phyloP scores from a whole-genome alignment of 2,888 invertebrate genomes.

The Nemurella pictetii region DNA sequence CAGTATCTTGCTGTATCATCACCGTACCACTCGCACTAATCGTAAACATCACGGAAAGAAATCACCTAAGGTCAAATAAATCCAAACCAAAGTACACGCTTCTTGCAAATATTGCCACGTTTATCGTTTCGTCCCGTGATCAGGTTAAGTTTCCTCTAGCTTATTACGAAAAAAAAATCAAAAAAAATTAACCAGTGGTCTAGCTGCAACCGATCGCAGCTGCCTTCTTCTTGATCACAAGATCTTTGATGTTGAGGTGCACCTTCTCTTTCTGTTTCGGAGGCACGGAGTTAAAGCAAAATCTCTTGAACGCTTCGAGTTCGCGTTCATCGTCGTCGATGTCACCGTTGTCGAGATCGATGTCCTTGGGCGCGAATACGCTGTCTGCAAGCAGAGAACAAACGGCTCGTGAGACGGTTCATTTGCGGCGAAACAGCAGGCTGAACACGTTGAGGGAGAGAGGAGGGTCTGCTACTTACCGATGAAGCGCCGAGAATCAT shows the following conservation, averaged over 20 bases:
- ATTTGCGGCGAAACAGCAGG: too few relatives aligned
- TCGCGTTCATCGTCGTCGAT: conserved; percentile 80
- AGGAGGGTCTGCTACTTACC: too few relatives aligned
- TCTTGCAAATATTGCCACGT: not conserved
- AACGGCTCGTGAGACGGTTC: too few relatives aligned
- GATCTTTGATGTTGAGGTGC: conserved; percentile 78
- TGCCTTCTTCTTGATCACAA: conserved; percentile 65
- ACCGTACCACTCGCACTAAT: not conserved
- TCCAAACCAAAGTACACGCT: not conserved
- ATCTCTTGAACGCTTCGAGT: conserved; percentile 84
- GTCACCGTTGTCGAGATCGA: conserved; percentile 74
- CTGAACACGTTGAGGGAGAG: too few relatives aligned
- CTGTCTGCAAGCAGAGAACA: conserved; percentile 54
- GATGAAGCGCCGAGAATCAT: too few relatives aligned
- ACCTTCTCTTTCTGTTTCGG: conserved; percentile 76
- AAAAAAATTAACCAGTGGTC: not conserved
- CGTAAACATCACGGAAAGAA: not conserved
- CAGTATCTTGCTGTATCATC: not conserved
- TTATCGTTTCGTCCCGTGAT: not conserved
- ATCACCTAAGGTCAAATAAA: not conserved
- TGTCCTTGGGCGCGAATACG: conserved; percentile 79
- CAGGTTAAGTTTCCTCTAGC: not conserved
- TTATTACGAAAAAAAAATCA: not conserved
- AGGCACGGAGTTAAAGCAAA: conserved; percentile 81
- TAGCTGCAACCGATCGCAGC: conserved; percentile 42